Percentiles rank a stretch among this genome's conserved stretches.
Conservation (phyloP, 2,113 vertebrate genomes). For the Forbesichthys agassizii region DNA sequence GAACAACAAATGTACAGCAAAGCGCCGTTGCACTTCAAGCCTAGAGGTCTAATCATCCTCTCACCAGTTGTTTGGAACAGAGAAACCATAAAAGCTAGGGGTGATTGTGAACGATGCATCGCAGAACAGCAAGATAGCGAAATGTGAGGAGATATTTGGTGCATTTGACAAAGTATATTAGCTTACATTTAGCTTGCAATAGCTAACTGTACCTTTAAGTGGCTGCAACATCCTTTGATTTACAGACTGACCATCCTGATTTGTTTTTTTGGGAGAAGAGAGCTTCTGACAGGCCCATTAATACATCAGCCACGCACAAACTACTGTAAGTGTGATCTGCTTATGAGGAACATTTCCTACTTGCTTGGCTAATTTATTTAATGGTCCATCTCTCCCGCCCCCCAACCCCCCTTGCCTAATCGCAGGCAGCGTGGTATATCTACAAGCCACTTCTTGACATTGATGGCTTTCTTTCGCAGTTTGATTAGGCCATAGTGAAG, state of each 20-base stretch:
- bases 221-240: constrained; percentile 54
- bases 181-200: no score
- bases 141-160: no score
- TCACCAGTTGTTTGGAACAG: constrained; percentile 47
- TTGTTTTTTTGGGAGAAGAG: constrained; percentile 23
- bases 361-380: constrained; percentile 11
- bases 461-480: constrained; percentile 38
- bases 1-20: no score
- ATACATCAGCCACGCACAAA: constrained; percentile 44
- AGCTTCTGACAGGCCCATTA: constrained; percentile 44
- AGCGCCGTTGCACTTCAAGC: no score
- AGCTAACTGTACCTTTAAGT: constrained; percentile 42
- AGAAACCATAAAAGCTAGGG: background rate
- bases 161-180: no score
- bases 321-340: constrained; percentile 35
- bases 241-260: constrained; percentile 50
- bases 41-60: constrained; percentile 2
- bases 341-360: constrained; percentile 21
- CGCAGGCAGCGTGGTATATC: background rate
- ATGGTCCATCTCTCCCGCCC: background rate
- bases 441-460: constrained; percentile 19
- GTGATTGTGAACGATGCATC: no score
- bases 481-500: constrained; percentile 8
- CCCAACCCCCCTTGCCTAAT: constrained; percentile 13
- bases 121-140: no score